A percentile compares a stretch with the other conserved stretches of the same genome.
phyloP scores from a whole-genome alignment of 2,888 invertebrate species.

The Cotesia congregata region DNA sequence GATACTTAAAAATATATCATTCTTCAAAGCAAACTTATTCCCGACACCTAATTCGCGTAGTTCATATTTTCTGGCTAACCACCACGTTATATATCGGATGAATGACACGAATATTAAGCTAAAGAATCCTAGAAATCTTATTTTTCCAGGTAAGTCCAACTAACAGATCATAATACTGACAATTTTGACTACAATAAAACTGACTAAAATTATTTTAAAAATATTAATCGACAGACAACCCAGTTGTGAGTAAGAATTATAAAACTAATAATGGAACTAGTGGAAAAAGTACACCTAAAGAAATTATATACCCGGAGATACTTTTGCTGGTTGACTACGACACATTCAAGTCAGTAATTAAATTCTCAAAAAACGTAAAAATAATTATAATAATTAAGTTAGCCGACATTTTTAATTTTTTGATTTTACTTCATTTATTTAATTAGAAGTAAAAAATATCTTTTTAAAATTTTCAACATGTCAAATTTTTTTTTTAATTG shows the following conservation, averaged over 20 bases:
- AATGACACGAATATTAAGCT: slow-evolving; percentile 10
- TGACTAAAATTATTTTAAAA: not conserved
- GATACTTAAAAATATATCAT: slow-evolving; percentile 36
- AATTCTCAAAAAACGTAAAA: not conserved
- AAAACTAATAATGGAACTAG: not conserved
- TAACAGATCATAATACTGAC: not conserved
- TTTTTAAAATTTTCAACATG: too few relatives aligned
- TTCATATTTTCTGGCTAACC: slow-evolving; percentile 19
- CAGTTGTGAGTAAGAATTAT: not conserved
- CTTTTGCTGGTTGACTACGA: slow-evolving; percentile 45
- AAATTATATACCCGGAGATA: slow-evolving; percentile 45
- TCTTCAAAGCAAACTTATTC: slow-evolving; percentile 17
- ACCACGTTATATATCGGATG: slow-evolving; percentile 42
- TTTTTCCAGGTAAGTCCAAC: slow-evolving; percentile 3
- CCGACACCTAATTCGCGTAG: slow-evolving; percentile 2
- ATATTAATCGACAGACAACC: not conserved
- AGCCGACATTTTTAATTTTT: too few relatives aligned
- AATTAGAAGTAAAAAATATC: too few relatives aligned
- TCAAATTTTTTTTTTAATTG: too few relatives aligned
- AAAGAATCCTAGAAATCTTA: slow-evolving; percentile 11
- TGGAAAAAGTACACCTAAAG: not conserved
- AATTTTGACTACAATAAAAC: not conserved
- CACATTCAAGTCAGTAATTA: slow-evolving; percentile 43
- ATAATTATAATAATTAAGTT: not conserved
- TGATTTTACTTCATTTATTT: too few relatives aligned